A percentile compares a stretch with the other conserved stretches of the same genome.
These are phyloP conservation scores for Thaumetopoea pityocampa DNA, from an alignment of 1,140 invertebrate genomes.

Conservation along the genomic window DNA sequence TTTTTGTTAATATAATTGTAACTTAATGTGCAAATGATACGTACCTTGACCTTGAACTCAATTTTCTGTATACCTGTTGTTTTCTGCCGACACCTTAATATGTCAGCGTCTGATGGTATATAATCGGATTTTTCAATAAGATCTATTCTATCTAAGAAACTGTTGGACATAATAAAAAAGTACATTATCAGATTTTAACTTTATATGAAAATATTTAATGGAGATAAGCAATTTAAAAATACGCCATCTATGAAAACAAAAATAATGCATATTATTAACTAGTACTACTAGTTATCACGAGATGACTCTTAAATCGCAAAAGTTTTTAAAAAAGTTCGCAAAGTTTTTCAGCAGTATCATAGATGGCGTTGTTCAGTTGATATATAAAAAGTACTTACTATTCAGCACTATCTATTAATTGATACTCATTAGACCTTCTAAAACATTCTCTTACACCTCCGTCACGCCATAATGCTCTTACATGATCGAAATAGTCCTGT, in stretches of 20 bases:
- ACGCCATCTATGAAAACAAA: not conserved
- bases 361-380: not conserved
- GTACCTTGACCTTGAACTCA: conserved; percentile 81
- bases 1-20: too few relatives aligned
- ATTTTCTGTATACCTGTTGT: conserved; percentile 85
- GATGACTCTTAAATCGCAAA: not conserved
- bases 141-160: conserved; percentile 82
- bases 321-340: too few relatives aligned
- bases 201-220: not conserved
- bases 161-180: conserved; percentile 54
- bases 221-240: not conserved
- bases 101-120: conserved; percentile 82
- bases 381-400: conserved; percentile 76
- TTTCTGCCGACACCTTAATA: conserved; percentile 81
- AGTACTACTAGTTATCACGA: not conserved
- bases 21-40: not conserved
- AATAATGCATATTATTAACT: not conserved
- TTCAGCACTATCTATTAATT: conserved; percentile 88
- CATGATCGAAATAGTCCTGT: conserved; percentile 83
- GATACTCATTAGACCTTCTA: conserved; percentile 85
- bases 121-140: conserved; percentile 78
- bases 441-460: conserved; percentile 83
- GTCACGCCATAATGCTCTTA: conserved; percentile 79
- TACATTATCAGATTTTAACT: not conserved
- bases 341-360: not conserved